Evolutionary conservation across 2,888 invertebrate species (phyloP).

Genomic region (Agelastica alni): DNA sequence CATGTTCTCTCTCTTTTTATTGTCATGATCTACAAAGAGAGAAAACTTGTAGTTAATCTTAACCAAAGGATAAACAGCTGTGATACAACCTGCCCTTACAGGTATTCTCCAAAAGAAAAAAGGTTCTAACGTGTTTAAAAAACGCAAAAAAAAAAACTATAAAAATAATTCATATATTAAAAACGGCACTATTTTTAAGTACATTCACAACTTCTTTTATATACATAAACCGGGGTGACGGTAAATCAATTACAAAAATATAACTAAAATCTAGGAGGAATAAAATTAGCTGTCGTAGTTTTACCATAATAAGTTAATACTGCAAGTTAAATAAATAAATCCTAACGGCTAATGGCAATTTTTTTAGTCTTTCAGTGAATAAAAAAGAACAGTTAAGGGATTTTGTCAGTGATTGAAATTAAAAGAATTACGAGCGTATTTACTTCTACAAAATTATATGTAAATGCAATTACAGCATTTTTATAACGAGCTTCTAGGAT

Average conservation of each 20-base stretch:
- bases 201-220: slow-evolving; percentile 25
- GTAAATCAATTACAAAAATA: slow-evolving; percentile 27
- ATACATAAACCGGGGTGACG: slow-evolving; percentile 20
- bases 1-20: too few relatives aligned
- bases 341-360: slow-evolving; percentile 35
- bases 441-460: too few relatives aligned
- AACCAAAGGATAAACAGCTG: too few relatives aligned
- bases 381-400: slow-evolving; percentile 2
- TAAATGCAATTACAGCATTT: too few relatives aligned
- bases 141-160: not conserved
- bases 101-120: too few relatives aligned
- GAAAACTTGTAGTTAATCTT: too few relatives aligned
- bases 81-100: too few relatives aligned
- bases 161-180: slow-evolving; percentile 18
- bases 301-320: slow-evolving; percentile 32
- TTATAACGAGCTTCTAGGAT: too few relatives aligned
- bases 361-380: slow-evolving; percentile 26
- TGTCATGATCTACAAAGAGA: too few relatives aligned
- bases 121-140: too few relatives aligned
- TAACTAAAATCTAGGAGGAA: slow-evolving; percentile 25
- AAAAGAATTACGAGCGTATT: too few relatives aligned
- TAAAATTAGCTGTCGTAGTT: slow-evolving; percentile 24
- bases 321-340: slow-evolving; percentile 35
- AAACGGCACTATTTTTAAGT: slow-evolving; percentile 24
- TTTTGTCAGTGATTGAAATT: slow-evolving; percentile 1